These are phyloP conservation scores for Sinosuthora webbiana DNA, from an alignment of 2,113 vertebrate genomes.

Conservation along the genomic window DNA sequence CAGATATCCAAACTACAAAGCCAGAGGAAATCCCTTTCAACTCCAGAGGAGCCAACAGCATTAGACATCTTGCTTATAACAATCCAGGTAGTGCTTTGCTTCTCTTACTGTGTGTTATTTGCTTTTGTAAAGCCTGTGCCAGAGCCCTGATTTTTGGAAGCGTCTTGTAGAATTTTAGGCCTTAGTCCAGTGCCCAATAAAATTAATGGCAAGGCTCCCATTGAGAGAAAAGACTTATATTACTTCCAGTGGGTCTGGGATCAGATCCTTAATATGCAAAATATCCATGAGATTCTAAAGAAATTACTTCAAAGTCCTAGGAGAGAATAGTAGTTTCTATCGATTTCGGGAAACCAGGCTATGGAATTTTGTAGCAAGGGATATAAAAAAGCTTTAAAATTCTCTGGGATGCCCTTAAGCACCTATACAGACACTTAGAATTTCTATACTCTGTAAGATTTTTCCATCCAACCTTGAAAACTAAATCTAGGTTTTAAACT, in stretches of 20 bases:
- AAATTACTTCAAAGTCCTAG: slow-evolving; percentile 24
- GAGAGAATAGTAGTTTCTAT: slow-evolving; percentile 45
- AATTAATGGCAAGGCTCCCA: slow-evolving; percentile 57
- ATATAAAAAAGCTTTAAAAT: slow-evolving; percentile 45
- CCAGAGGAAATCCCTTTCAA: slow-evolving; percentile 97
- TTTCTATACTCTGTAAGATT: background rate
- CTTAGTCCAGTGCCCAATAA: slow-evolving; percentile 59
- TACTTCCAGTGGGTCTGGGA: slow-evolving; percentile 48
- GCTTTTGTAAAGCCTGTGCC: slow-evolving; percentile 45
- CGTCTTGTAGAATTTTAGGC: slow-evolving; percentile 37
- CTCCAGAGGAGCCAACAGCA: slow-evolving; percentile 94
- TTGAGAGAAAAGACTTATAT: slow-evolving; percentile 27
- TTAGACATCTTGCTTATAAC: slow-evolving; percentile 97
- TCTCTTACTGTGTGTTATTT: slow-evolving; percentile 26
- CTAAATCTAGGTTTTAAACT: slow-evolving; percentile 8
- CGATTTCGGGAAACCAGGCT: slow-evolving; percentile 27
- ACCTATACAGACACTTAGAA: slow-evolving; percentile 9
- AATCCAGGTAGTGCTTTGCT: slow-evolving; percentile 84
- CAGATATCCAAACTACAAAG: slow-evolving; percentile 95
- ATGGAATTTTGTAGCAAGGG: slow-evolving; percentile 8
- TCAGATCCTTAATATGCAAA: slow-evolving; percentile 37
- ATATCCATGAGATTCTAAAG: slow-evolving; percentile 30
- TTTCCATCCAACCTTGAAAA: slow-evolving; percentile 44
- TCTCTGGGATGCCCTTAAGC: slow-evolving; percentile 44
- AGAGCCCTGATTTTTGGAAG: slow-evolving; percentile 45